Percentiles rank a stretch among this genome's conserved stretches.
Evolutionary conservation across 2,888 invertebrate species (phyloP).

Genomic region (Aphidius colemani): DNA sequence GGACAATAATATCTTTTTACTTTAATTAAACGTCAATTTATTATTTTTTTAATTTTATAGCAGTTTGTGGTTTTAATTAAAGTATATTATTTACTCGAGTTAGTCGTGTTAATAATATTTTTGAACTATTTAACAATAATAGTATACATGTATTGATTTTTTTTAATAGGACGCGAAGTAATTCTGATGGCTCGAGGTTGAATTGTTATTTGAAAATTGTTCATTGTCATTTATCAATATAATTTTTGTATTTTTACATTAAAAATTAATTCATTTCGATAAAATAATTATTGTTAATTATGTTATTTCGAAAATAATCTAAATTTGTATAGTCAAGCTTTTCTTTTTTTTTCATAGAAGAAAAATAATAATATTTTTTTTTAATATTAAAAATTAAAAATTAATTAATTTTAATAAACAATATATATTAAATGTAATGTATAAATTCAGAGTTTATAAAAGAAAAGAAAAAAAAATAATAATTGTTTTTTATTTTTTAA

Average conservation of each 20-base stretch:
- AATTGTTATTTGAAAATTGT: constrained; percentile 30
- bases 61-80: too few species aligned
- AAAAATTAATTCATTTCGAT: constrained; percentile 1
- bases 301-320: constrained; percentile 1
- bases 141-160: constrained; percentile 20
- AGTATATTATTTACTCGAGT: too few species aligned
- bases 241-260: not conserved
- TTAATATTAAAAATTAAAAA: constrained; percentile 1
- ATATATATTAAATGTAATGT: constrained; percentile 8
- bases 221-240: not conserved
- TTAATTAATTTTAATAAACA: not conserved
- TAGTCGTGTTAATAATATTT: too few species aligned
- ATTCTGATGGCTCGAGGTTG: constrained; percentile 35
- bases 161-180: constrained; percentile 38
- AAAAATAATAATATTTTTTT: not conserved
- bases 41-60: constrained; percentile 39
- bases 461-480: constrained; percentile 1
- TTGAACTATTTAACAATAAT: not conserved
- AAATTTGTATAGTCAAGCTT: not conserved
- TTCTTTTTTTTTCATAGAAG: too few species aligned
- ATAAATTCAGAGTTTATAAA: not conserved
- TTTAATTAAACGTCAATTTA: constrained; percentile 53
- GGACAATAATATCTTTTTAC: constrained; percentile 29
- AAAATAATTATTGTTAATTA: constrained; percentile 25
- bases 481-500: constrained; percentile 11